Base-by-base conservation (phyloP, 2,888 invertebrate genomes). In the Pteria penguin region DNA sequence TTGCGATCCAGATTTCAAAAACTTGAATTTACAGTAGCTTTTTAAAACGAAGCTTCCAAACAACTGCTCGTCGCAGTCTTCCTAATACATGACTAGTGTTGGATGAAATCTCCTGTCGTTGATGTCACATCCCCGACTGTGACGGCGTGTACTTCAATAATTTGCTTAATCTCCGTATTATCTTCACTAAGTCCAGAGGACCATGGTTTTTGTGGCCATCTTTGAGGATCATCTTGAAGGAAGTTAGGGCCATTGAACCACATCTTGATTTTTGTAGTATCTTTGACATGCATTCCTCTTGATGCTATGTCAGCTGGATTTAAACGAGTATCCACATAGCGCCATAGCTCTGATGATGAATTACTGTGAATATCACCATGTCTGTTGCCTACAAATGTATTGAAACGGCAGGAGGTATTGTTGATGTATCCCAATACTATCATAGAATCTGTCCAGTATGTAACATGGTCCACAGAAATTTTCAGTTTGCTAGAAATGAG, bases 371-470 rank as follows among this genome's bases (percentile, higher is more conserved):
- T 1, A 0, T 14, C 0, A 0, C 0, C 0, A 8, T 74, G 22
- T 14, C 77, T 3, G 55, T 79, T 77, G 1, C 66, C 71, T 0
- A 80, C 72, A 68, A 76, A 80, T 11, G 66, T 65, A 11, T 77
- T 45, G 57, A 75, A 77, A 2, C 75, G 29, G 14, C 45, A 27
- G 1, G 31, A 63, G 2, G 26, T 58, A n/a, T 79, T 75, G 5
- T 4, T 22, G 26, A 78, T 78, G 60, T 72, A 75, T 54, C 65
- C 24, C 26, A 78, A 55, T 2, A 75, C 72, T 2, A 65, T 57
- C 1, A 0, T 45, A 0, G 0, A 0, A 1, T 45, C 45, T 0
- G 45, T 45, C 45, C 45, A 45, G 1, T 0, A 45, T n/a, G n/a
- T n/a, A n/a, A n/a, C 67, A 27, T 62, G 27, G 24, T 77, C 74